These are phyloP conservation scores for Hyla sarda DNA, from an alignment of 2,113 vertebrate genomes.

Conservation along the genomic window DNA sequence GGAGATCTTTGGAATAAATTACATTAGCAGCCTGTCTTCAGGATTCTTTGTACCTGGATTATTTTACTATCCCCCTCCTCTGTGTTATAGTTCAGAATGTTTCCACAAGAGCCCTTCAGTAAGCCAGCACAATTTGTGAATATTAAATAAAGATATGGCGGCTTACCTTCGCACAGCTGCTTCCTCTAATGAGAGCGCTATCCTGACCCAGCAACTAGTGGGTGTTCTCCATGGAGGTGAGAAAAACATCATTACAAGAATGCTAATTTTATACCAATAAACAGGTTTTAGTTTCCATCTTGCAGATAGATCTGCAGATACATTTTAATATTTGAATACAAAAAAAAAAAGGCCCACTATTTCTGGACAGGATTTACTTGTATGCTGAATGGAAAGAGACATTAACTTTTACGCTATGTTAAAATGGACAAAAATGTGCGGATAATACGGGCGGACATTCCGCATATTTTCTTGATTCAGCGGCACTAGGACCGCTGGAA, in stretches of 20 bases:
- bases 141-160: slow-evolving; percentile 25
- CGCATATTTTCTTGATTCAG: too few relatives aligned
- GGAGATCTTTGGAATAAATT: neutral
- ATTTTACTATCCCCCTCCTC: neutral
- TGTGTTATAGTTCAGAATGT: slow-evolving; percentile 14
- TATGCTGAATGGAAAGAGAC: neutral
- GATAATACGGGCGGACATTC: too few relatives aligned
- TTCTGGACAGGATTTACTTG: neutral
- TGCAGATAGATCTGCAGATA: neutral
- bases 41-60: neutral
- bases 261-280: slow-evolving; percentile 24
- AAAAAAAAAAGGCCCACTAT: neutral
- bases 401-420: neutral
- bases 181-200: slow-evolving; percentile 31
- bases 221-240: slow-evolving; percentile 29
- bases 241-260: slow-evolving; percentile 29
- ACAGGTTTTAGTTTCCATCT: neutral
- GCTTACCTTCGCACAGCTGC: slow-evolving; percentile 12
- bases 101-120: slow-evolving; percentile 9
- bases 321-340: neutral
- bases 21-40: neutral
- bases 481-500: too few relatives aligned
- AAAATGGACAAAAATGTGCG: too few relatives aligned
- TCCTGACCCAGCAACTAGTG: slow-evolving; percentile 25
- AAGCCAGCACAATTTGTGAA: slow-evolving; percentile 1